Conservation (phyloP, 2,113 vertebrate species). For the Echinops telfairi region DNA sequence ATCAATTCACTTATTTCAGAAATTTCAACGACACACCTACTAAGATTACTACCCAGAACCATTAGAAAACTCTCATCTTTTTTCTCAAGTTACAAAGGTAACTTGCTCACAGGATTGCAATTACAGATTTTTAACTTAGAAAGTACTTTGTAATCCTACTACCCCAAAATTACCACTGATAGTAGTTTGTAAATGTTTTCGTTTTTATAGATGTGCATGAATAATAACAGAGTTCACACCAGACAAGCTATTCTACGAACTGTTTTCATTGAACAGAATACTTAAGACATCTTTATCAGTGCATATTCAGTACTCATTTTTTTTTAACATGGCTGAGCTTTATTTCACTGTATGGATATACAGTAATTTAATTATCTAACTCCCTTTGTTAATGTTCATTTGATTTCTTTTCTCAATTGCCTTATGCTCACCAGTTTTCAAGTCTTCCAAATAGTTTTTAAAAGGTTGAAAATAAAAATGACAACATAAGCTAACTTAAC, state of each 20-base stretch:
- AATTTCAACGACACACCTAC: conserved; percentile 17
- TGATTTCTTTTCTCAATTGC: conserved; percentile 55
- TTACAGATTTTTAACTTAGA: conserved; percentile 31
- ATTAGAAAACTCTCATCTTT: conserved; percentile 33
- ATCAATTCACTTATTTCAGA: conserved; percentile 2
- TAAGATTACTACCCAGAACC: not conserved
- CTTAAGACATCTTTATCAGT: not conserved
- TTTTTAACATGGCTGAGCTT: not conserved
- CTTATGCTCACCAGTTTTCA: conserved; percentile 40
- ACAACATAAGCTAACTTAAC: not conserved
- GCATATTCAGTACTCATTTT: not conserved
- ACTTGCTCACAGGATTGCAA: conserved; percentile 13
- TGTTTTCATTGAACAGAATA: conserved; percentile 40
- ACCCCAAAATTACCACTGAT: too few relatives aligned
- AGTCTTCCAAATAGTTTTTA: conserved; percentile 55
- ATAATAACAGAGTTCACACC: too few relatives aligned
- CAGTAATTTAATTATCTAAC: conserved; percentile 43
- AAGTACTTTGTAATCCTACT: not conserved
- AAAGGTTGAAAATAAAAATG: conserved; percentile 40
- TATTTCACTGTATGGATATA: not conserved
- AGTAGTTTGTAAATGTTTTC: not conserved
- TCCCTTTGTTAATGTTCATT: not conserved
- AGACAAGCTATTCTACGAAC: not conserved
- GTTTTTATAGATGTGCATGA: not conserved
- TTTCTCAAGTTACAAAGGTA: conserved; percentile 31